Evolutionary conservation across 2,888 invertebrate genomes (phyloP).

Genomic region (Lasioglossum villosulum): DNA sequence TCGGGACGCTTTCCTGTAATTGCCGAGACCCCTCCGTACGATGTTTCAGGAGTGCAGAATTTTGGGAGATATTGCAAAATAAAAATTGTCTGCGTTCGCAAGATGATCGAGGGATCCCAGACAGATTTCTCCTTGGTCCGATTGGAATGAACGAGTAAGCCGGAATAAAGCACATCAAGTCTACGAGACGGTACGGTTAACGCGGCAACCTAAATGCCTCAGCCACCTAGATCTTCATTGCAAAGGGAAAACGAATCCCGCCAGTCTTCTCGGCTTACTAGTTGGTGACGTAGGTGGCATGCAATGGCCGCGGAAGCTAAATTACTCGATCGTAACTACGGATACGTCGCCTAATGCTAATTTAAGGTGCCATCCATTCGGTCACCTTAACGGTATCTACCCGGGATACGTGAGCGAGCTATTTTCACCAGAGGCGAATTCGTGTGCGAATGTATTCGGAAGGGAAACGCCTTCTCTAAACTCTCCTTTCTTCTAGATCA

Average conservation of each 20-base stretch:
- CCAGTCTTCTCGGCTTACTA: slow-evolving; percentile 33
- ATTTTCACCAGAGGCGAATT: slow-evolving; percentile 62
- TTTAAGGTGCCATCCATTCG: slow-evolving; percentile 78
- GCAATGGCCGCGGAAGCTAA: slow-evolving; percentile 69
- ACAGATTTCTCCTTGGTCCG: not conserved
- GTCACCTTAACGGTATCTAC: slow-evolving; percentile 78
- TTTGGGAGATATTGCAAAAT: not conserved
- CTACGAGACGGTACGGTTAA: slow-evolving; percentile 72
- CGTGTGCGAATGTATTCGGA: slow-evolving; percentile 40
- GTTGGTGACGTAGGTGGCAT: slow-evolving; percentile 68
- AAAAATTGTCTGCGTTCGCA: not conserved
- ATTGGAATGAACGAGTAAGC: slow-evolving; percentile 32
- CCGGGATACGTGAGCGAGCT: slow-evolving; percentile 75
- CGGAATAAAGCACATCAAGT: slow-evolving; percentile 53
- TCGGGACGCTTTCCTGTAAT: not conserved
- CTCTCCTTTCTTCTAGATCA: slow-evolving; percentile 36
- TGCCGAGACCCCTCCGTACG: not conserved
- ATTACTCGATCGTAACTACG: slow-evolving; percentile 77
- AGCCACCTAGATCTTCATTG: slow-evolving; percentile 77
- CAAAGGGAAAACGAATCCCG: slow-evolving; percentile 64
- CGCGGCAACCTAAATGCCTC: slow-evolving; percentile 73
- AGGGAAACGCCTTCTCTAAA: slow-evolving; percentile 28
- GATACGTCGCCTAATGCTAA: slow-evolving; percentile 81
- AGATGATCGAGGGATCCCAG: not conserved
- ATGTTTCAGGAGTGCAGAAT: not conserved